These are phyloP conservation scores for Odontamblyopus rebecca DNA, from an alignment of 2,797 vertebrate species.

Conservation along the genomic window DNA sequence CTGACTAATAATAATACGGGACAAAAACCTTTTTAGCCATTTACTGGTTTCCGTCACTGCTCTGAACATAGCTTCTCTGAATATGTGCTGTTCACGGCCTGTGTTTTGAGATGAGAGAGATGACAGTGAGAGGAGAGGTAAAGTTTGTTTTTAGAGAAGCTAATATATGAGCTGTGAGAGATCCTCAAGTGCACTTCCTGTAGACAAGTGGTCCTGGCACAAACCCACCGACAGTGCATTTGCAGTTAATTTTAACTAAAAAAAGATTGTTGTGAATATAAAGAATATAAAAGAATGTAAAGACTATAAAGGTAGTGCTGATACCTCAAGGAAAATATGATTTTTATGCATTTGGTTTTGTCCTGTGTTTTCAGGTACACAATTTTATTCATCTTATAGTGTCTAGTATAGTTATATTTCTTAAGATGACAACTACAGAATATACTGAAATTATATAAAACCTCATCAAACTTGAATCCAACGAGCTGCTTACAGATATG, in stretches of 20 bases:
- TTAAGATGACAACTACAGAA: neutral
- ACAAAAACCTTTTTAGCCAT: slow-evolving; percentile 33
- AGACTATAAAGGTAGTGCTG: slow-evolving; percentile 12
- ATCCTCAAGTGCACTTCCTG: slow-evolving; percentile 78
- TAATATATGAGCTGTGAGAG: slow-evolving; percentile 66
- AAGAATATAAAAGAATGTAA: slow-evolving; percentile 49
- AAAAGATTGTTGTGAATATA: slow-evolving; percentile 51
- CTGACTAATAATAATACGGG: slow-evolving; percentile 78
- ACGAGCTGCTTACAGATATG: slow-evolving; percentile 20
- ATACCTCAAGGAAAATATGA: slow-evolving; percentile 46
- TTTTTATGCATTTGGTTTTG: slow-evolving; percentile 23
- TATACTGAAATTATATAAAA: slow-evolving; percentile 30
- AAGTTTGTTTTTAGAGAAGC: slow-evolving; percentile 42
- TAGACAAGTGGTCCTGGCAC: slow-evolving; percentile 65
- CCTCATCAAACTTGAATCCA: slow-evolving; percentile 45
- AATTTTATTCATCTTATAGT: slow-evolving; percentile 18
- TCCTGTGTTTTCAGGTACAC: slow-evolving; percentile 21
- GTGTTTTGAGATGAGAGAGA: slow-evolving; percentile 8
- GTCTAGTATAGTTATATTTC: slow-evolving; percentile 16
- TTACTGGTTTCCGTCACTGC: slow-evolving; percentile 29
- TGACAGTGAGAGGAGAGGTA: slow-evolving; percentile 49
- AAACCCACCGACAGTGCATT: slow-evolving; percentile 66
- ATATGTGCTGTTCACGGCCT: slow-evolving; percentile 37
- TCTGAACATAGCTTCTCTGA: slow-evolving; percentile 46
- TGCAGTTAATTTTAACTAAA: slow-evolving; percentile 59